A percentile compares a stretch with the other conserved stretches of the same genome.
phyloP scores from a whole-genome alignment of 92 coral and sea anemone species.

The Heteractis magnifica region DNA sequence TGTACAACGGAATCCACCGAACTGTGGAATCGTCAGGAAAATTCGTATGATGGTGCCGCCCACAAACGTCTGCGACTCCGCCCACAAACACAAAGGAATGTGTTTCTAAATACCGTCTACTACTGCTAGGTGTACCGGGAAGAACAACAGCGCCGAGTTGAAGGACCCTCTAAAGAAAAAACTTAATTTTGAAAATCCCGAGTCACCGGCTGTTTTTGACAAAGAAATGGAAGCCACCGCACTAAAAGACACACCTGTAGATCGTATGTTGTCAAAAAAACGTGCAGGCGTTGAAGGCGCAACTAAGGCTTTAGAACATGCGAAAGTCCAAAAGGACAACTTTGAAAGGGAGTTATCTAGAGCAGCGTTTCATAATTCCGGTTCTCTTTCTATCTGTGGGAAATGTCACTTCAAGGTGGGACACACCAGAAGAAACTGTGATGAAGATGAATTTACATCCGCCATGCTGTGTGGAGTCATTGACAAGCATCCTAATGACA shows the following conservation, averaged over 20 bases:
- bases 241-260: conserved; percentile 32
- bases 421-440: conserved; percentile 41
- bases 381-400: conserved; percentile 35
- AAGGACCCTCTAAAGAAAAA: too few species aligned
- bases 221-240: too few species aligned
- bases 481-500: conserved; percentile 29
- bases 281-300: conserved; percentile 4
- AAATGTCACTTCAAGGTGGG: conserved; percentile 32
- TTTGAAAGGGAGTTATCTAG: conserved; percentile 13
- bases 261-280: conserved; percentile 23
- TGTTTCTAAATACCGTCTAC: too few species aligned
- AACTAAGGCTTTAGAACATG: conserved; percentile 14
- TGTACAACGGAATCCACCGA: too few species aligned
- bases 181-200: too few species aligned
- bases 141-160: too few species aligned
- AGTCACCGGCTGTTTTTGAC: too few species aligned
- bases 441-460: conserved; percentile 23
- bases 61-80: too few species aligned
- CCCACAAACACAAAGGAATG: too few species aligned
- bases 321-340: conserved; percentile 4
- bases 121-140: too few species aligned
- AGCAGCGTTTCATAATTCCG: neutral
- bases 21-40: too few species aligned
- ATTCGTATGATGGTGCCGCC: too few species aligned
- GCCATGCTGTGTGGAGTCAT: conserved; percentile 11